Conservation (phyloP, 2,888 invertebrate genomes). For the Endomychus coccineus region DNA sequence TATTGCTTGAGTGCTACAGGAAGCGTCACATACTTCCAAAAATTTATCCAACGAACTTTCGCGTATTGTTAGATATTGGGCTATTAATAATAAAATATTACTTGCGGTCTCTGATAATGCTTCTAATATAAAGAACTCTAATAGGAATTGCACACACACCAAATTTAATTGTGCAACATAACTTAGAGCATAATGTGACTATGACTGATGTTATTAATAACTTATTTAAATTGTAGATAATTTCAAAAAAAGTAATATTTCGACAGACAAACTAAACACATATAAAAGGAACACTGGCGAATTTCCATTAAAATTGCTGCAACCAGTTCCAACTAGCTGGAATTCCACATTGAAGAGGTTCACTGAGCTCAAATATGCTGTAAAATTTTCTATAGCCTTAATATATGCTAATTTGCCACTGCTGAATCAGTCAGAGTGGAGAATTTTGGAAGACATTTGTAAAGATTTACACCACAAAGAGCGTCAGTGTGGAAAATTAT, state of each 20-base stretch:
- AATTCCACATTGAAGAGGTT: too few relatives aligned
- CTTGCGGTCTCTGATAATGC: slow-evolving; percentile 29
- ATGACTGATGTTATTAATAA: slow-evolving; percentile 16
- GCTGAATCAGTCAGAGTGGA: too few relatives aligned
- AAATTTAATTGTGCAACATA: slow-evolving; percentile 24
- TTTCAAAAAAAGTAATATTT: slow-evolving; percentile 25
- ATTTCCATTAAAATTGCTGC: too few relatives aligned
- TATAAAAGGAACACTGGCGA: too few relatives aligned
- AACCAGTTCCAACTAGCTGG: too few relatives aligned
- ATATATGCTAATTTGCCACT: too few relatives aligned
- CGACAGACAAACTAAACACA: slow-evolving; percentile 32
- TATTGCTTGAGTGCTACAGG: slow-evolving; percentile 21
- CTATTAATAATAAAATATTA: slow-evolving; percentile 26
- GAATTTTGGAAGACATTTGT: too few relatives aligned
- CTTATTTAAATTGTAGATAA: slow-evolving; percentile 22
- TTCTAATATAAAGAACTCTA: slow-evolving; percentile 27
- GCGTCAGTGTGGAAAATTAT: too few relatives aligned
- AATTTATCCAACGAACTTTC: slow-evolving; percentile 26
- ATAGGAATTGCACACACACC: slow-evolving; percentile 26
- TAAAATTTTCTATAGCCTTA: too few relatives aligned
- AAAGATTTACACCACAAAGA: too few relatives aligned
- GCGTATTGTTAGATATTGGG: slow-evolving; percentile 24
- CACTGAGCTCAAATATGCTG: too few relatives aligned
- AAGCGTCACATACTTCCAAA: slow-evolving; percentile 24
- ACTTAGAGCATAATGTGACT: slow-evolving; percentile 13